A percentile compares a stretch with the other conserved stretches of the same genome.
Evolutionary conservation across 2,888 invertebrate species (phyloP).

Genomic region (Pseudoips prasinana): DNA sequence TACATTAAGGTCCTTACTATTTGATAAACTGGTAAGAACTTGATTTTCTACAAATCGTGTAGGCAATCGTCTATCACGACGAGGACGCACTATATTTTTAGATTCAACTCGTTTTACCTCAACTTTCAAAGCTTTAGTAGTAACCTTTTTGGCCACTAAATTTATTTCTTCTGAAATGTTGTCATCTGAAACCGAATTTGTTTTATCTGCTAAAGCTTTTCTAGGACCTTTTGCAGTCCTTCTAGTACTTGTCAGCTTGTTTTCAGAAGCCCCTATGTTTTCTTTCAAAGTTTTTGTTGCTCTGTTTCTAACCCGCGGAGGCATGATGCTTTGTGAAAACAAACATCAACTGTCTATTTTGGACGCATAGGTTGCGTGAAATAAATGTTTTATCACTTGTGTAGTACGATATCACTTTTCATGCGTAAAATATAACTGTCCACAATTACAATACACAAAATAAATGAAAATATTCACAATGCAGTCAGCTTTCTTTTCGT

Average conservation of each 20-base stretch:
- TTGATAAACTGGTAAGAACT: conserved; percentile 41
- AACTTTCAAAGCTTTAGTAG: conserved; percentile 9
- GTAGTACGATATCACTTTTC: no score
- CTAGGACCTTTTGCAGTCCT: conserved; percentile 42
- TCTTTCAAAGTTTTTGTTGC: conserved; percentile 56
- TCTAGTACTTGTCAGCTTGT: conserved; percentile 33
- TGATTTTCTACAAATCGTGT: conserved; percentile 49
- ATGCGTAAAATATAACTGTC: no score
- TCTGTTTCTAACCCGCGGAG: conserved; percentile 57
- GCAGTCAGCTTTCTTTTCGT: conserved; percentile 16
- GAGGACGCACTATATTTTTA: conserved; percentile 34
- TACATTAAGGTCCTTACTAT: conserved; percentile 27
- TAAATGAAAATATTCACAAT: no score
- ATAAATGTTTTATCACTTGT: no score
- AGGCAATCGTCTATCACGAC: conserved; percentile 55
- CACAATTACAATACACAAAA: no score
- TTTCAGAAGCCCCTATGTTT: conserved; percentile 42
- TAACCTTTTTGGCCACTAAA: conserved; percentile 24
- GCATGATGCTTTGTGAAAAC: conserved; percentile 51
- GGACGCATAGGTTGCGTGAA: not conserved
- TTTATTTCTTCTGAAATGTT: conserved; percentile 44
- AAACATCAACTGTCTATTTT: conserved; percentile 12
- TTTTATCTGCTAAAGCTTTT: conserved; percentile 65
- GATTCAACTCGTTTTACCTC: conserved; percentile 1
- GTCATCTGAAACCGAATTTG: conserved; percentile 70